phyloP scores from a whole-genome alignment of 2,797 vertebrate species.

The Sphenodon punctatus region DNA sequence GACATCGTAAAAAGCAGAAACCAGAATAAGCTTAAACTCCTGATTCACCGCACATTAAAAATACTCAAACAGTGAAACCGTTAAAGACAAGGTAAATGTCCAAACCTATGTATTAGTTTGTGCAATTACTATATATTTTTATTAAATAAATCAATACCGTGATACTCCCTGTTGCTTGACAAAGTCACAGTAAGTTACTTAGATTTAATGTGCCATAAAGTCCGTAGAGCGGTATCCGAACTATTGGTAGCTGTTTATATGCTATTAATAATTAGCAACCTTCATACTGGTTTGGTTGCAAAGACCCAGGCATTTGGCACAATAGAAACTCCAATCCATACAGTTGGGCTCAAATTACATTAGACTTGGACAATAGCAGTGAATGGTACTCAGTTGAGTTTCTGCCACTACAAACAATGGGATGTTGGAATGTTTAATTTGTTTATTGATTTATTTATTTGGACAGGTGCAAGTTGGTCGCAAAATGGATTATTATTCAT shows the following conservation, averaged over 20 bases:
- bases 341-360: slow-evolving; percentile 59
- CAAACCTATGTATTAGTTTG: background rate
- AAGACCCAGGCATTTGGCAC: slow-evolving; percentile 35
- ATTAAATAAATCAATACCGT: slow-evolving; percentile 31
- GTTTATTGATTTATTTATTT: slow-evolving; percentile 74
- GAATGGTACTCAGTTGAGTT: slow-evolving; percentile 65
- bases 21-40: background rate
- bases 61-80: background rate
- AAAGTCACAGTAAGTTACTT: slow-evolving; percentile 46
- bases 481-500: slow-evolving; percentile 23
- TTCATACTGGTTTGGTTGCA: slow-evolving; percentile 59
- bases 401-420: slow-evolving; percentile 67
- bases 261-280: slow-evolving; percentile 77
- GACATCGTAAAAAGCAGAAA: background rate
- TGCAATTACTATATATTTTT: slow-evolving; percentile 19
- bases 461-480: slow-evolving; percentile 58
- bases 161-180: slow-evolving; percentile 37
- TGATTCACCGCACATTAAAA: background rate
- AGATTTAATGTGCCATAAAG: slow-evolving; percentile 69
- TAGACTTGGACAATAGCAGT: slow-evolving; percentile 47
- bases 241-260: slow-evolving; percentile 73
- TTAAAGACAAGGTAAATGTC: background rate
- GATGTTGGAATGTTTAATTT: slow-evolving; percentile 65
- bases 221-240: slow-evolving; percentile 61
- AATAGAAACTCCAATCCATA: slow-evolving; percentile 54